Evolutionary conservation across 2,113 vertebrate genomes (phyloP).

Genomic region (Centropus unirufus): DNA sequence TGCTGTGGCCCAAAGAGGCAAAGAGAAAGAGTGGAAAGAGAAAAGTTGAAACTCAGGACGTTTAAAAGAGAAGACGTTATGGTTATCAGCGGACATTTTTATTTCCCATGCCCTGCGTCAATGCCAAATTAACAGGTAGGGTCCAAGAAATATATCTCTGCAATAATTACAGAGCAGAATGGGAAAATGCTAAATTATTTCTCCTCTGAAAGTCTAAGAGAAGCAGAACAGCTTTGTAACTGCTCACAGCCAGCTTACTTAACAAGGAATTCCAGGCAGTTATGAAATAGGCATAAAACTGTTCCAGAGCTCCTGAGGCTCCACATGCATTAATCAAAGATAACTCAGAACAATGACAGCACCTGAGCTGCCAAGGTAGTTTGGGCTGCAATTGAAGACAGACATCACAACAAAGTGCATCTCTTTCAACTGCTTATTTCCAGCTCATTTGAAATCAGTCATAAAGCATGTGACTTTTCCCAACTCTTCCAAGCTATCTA

Average conservation of each 20-base stretch:
- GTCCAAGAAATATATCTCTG: not conserved
- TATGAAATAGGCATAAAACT: not conserved
- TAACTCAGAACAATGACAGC: not conserved
- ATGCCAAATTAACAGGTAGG: not conserved
- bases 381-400: not conserved
- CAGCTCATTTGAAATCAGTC: not conserved
- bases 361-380: not conserved
- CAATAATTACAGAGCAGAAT: not conserved
- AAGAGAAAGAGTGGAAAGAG: not conserved
- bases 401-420: not conserved
- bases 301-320: not conserved
- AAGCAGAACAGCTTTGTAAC: not conserved
- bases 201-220: not conserved
- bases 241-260: not conserved
- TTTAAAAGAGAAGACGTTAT: not conserved
- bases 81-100: not conserved
- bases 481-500: not conserved
- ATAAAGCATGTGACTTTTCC: not conserved
- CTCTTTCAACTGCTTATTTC: not conserved
- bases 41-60: too few species aligned
- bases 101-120: not conserved
- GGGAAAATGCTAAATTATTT: not conserved
- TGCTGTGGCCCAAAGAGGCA: not conserved
- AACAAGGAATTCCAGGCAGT: not conserved
- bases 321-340: not conserved